Evolutionary conservation across 2,113 vertebrate genomes (phyloP).

Genomic region (Laticauda laticaudata): DNA sequence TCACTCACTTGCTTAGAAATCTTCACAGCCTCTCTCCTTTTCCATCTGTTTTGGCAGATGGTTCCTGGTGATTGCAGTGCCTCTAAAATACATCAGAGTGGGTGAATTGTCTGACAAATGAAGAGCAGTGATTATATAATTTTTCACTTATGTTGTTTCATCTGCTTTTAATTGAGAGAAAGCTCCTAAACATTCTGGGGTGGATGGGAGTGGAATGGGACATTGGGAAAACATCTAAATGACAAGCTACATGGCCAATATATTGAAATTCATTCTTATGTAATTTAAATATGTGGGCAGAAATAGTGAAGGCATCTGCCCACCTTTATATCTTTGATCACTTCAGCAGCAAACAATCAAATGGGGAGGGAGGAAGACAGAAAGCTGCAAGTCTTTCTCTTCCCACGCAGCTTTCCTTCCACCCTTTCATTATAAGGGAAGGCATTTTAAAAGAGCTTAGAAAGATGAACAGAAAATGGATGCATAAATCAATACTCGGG

Average conservation of each 20-base stretch:
- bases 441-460: neutral
- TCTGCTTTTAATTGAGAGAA: slow-evolving; percentile 25
- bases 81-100: slow-evolving; percentile 3
- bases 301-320: neutral
- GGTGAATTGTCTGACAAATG: slow-evolving; percentile 51
- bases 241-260: neutral
- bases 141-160: slow-evolving; percentile 21
- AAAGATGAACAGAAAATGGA: neutral
- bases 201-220: neutral
- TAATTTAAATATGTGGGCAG: neutral
- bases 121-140: slow-evolving; percentile 33
- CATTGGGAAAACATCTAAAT: neutral
- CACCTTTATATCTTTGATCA: neutral
- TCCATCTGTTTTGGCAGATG: slow-evolving; percentile 43
- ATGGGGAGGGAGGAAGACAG: neutral
- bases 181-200: fast-evolving
- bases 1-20: neutral
- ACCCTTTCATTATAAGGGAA: neutral
- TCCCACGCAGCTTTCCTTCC: neutral
- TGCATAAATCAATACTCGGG: neutral
- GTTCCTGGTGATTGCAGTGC: slow-evolving; percentile 6
- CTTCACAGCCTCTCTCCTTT: slow-evolving; percentile 5
- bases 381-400: neutral
- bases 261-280: neutral
- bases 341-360: neutral